Evolutionary conservation across 1,140 invertebrate species (phyloP).

Genomic region (Littorina saxatilis): DNA sequence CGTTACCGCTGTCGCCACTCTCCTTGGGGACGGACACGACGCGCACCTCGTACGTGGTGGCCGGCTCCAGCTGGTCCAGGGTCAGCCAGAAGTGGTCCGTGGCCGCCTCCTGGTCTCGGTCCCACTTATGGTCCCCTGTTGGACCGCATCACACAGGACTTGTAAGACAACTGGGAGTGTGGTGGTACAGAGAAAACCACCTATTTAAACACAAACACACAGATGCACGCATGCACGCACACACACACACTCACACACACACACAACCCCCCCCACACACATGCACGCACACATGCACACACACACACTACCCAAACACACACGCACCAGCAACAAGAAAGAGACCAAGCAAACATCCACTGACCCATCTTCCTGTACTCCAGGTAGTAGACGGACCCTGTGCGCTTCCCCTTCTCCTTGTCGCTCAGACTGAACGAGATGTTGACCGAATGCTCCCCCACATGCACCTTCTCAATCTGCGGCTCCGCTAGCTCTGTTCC

Average conservation of each 20-base stretch:
- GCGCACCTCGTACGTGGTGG: slow-evolving; percentile 89
- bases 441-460: slow-evolving; percentile 78
- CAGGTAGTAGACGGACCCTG: slow-evolving; percentile 92
- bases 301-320: too few relatives aligned
- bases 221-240: too few relatives aligned
- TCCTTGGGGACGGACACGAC: slow-evolving; percentile 90
- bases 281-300: too few relatives aligned
- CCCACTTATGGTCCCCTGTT: slow-evolving; percentile 45
- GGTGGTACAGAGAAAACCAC: not conserved
- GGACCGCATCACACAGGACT: not conserved
- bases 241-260: too few relatives aligned
- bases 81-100: slow-evolving; percentile 67
- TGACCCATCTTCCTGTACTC: slow-evolving; percentile 81
- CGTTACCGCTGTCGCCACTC: slow-evolving; percentile 32
- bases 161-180: not conserved
- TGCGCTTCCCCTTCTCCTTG: slow-evolving; percentile 81
- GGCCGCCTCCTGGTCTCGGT: slow-evolving; percentile 28
- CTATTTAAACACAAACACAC: too few relatives aligned
- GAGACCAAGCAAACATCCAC: slow-evolving; percentile 7
- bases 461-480: slow-evolving; percentile 78
- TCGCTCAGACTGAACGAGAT: slow-evolving; percentile 83
- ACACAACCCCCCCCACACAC: too few relatives aligned
- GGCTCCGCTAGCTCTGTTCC: slow-evolving; percentile 46
- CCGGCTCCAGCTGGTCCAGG: slow-evolving; percentile 88
- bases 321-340: too few relatives aligned